These are phyloP conservation scores for Orthosia incerta DNA, from an alignment of 2,888 invertebrate species.

Conservation along the genomic window DNA sequence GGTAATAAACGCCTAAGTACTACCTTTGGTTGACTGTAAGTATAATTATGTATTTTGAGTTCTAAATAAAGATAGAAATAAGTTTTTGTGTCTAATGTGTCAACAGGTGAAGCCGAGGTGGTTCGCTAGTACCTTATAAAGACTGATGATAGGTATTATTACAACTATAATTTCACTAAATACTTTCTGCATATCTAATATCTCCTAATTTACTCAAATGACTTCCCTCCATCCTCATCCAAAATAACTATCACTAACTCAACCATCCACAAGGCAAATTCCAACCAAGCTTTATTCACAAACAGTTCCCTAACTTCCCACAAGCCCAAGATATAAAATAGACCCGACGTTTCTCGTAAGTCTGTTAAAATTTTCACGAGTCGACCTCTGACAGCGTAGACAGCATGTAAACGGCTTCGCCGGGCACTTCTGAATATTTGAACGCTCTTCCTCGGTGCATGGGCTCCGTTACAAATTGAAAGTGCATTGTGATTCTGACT, in stretches of 20 bases:
- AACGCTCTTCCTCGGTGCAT: slow-evolving; percentile 15
- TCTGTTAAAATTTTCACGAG: slow-evolving; percentile 49
- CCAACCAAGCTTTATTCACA: background rate
- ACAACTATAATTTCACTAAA: background rate
- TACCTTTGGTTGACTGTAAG: too few relatives aligned
- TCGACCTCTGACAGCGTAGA: slow-evolving; percentile 12
- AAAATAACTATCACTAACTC: background rate
- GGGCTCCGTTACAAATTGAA: slow-evolving; percentile 44
- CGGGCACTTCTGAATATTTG: slow-evolving; percentile 51
- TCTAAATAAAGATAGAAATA: too few relatives aligned
- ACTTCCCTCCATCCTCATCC: background rate
- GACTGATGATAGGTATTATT: too few relatives aligned
- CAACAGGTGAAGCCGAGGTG: too few relatives aligned
- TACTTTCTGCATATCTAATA: background rate
- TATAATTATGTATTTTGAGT: too few relatives aligned
- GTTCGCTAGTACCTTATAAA: too few relatives aligned
- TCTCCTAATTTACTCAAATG: background rate
- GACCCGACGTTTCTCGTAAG: slow-evolving; percentile 17
- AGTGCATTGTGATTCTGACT: slow-evolving; percentile 44
- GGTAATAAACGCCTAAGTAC: too few relatives aligned
- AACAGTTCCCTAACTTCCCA: slow-evolving; percentile 7
- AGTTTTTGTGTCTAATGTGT: too few relatives aligned
- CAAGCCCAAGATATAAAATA: slow-evolving; percentile 22
- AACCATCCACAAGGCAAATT: background rate
- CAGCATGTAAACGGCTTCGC: slow-evolving; percentile 26